These are phyloP conservation scores for Pristionchus pacificus DNA, from an alignment of 1,140 invertebrate genomes.

Conservation along the genomic window DNA sequence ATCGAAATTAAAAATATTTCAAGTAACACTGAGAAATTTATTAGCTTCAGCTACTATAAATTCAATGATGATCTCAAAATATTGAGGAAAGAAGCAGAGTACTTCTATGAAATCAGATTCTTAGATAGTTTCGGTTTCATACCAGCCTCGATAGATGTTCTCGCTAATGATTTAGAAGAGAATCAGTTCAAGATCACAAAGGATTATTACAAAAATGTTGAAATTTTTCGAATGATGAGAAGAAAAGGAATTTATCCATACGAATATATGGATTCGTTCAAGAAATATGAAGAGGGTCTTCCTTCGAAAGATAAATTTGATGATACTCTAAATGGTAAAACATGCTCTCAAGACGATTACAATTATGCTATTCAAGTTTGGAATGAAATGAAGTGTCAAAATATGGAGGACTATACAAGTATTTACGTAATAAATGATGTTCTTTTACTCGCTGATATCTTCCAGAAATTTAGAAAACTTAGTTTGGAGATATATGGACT, in stretches of 20 bases:
- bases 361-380: constrained; percentile 37
- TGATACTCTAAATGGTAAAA: constrained; percentile 28
- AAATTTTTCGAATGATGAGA: constrained; percentile 26
- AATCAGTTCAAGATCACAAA: constrained; percentile 20
- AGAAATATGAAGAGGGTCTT: constrained; percentile 45
- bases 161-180: constrained; percentile 13
- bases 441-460: constrained; percentile 42
- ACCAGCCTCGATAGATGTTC: constrained; percentile 7
- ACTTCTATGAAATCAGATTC: constrained; percentile 36
- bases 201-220: constrained; percentile 13
- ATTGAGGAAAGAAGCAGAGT: constrained; percentile 6
- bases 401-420: constrained; percentile 44
- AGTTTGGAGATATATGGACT: constrained; percentile 37
- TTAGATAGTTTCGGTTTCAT: constrained; percentile 24
- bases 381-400: constrained; percentile 32
- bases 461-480: constrained; percentile 47
- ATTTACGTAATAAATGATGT: constrained; percentile 41
- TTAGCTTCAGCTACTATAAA: constrained; percentile 30
- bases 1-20: constrained; percentile 27
- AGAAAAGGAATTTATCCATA: constrained; percentile 53
- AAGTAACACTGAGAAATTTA: constrained; percentile 34
- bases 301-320: constrained; percentile 44
- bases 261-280: constrained; percentile 43
- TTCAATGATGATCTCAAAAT: no score
- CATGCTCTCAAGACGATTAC: constrained; percentile 39